These are phyloP conservation scores for Delia radicum DNA, from an alignment of 1,140 invertebrate genomes.

Conservation along the genomic window DNA sequence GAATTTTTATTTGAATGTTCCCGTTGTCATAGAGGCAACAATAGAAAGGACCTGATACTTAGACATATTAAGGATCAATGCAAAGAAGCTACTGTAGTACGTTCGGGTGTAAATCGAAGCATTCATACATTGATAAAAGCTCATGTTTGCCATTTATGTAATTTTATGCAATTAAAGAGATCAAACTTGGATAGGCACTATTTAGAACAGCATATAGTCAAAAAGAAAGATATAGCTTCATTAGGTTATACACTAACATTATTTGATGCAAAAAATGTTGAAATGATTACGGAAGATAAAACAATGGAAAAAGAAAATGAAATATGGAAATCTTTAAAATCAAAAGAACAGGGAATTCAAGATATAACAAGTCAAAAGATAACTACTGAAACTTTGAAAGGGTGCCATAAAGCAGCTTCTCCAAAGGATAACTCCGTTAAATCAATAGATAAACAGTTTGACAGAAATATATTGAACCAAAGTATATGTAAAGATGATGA, in stretches of 20 bases:
- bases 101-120: background rate
- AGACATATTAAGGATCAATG: background rate
- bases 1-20: conserved; percentile 63
- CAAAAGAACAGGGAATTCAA: background rate
- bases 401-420: no score
- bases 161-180: conserved; percentile 62
- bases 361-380: no score
- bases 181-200: conserved; percentile 59
- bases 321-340: background rate
- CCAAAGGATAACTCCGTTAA: no score
- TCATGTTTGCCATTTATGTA: conserved; percentile 63
- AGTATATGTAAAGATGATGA: no score
- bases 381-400: no score
- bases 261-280: conserved; percentile 10
- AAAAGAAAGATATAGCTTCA: background rate
- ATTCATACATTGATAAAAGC: background rate
- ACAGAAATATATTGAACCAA: no score
- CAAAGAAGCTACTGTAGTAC: background rate
- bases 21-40: conserved; percentile 50
- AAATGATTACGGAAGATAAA: background rate
- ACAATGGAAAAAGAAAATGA: background rate
- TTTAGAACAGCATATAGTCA: conserved; percentile 53
- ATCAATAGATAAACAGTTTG: no score
- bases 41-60: background rate
- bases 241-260: conserved; percentile 29